Evolutionary conservation across 2,797 vertebrate genomes (phyloP), one percentile per base, ranked within the genome.

Genomic region (Diplodus puntazzo): DNA sequence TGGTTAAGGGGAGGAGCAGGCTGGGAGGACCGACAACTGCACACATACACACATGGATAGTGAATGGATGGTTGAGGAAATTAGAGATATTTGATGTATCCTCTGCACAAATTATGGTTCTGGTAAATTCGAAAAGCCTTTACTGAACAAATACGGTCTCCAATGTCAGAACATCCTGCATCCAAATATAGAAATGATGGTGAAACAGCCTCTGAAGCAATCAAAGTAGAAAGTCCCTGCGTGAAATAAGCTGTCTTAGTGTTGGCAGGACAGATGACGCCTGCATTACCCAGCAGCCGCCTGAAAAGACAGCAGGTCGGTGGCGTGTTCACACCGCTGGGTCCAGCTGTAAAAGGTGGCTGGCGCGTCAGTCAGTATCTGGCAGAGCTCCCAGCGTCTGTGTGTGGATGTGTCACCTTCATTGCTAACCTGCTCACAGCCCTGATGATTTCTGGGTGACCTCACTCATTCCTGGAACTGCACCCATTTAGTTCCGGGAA

Each of bases 1-100:
- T 91, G 88, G 83, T 92, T 87, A 87, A 91, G 83, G 75, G 77
- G 79, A 83, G 71, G 63, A 87, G 73, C 79, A 82, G 71, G 83
- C 20, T 64, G 61, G 75, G 59, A 77, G 84, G 49, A 71, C 69
- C 49, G 39, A 78, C 80, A 65, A 27, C 30, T 50, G 39, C 68
- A 30, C 73, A 58, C 76, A 50, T 11, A 69, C 42, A 67, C 77
- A 46, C 16, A 43, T 1, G 10, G 62, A 58, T 53, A 23, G 30
- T 61, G 61, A 71, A 69, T 60, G 30, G 53, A 69, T 64, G 60
- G 42, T 82, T 61, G 61, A 73, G 81, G 83, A 86, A 85, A 84
- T 71, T 61, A 30, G 2, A 73, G 25, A 69, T 49, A 73, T 57
- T 73, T 77, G 52, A 77, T 73, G 27, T 27, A 4, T 60, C 46